A percentile compares a stretch with the other conserved stretches of the same genome.
Evolutionary conservation across 2,797 vertebrate species (phyloP).

Genomic region (Oreochromis grahami): DNA sequence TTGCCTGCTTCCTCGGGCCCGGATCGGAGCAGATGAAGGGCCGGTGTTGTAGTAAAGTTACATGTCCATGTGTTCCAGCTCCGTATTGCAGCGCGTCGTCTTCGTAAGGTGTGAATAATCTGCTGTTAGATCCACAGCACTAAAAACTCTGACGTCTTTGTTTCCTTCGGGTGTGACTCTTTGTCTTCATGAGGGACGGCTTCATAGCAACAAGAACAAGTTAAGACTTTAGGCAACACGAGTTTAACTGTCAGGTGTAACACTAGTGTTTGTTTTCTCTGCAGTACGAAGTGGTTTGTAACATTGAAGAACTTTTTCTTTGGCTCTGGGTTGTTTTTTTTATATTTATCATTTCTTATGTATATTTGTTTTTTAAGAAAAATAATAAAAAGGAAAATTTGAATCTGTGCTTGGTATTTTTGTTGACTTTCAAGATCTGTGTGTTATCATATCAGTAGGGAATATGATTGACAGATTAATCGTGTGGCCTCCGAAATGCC

Average conservation of each 20-base stretch:
- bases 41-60: background rate
- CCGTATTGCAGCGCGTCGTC: constrained; percentile 38
- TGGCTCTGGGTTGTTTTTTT: constrained; percentile 68
- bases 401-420: background rate
- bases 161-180: background rate
- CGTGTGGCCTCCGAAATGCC: background rate
- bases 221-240: constrained; percentile 2
- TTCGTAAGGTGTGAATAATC: constrained; percentile 56
- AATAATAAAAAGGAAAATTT: constrained; percentile 76
- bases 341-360: constrained; percentile 83
- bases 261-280: constrained; percentile 71
- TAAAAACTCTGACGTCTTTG: constrained; percentile 26
- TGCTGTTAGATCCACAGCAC: constrained; percentile 46
- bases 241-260: constrained; percentile 60
- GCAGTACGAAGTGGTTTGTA: constrained; percentile 71
- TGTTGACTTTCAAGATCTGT: background rate
- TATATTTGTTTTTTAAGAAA: constrained; percentile 77
- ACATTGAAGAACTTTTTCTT: constrained; percentile 67
- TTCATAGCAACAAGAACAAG: background rate
- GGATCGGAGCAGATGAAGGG: background rate
- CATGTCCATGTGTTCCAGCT: background rate
- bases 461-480: background rate
- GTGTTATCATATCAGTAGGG: background rate
- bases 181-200: background rate
- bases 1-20: background rate